Percentiles rank a stretch among this genome's conserved stretches.
Evolutionary conservation across 2,113 vertebrate genomes (phyloP).

Genomic region (Pedionomus torquatus): DNA sequence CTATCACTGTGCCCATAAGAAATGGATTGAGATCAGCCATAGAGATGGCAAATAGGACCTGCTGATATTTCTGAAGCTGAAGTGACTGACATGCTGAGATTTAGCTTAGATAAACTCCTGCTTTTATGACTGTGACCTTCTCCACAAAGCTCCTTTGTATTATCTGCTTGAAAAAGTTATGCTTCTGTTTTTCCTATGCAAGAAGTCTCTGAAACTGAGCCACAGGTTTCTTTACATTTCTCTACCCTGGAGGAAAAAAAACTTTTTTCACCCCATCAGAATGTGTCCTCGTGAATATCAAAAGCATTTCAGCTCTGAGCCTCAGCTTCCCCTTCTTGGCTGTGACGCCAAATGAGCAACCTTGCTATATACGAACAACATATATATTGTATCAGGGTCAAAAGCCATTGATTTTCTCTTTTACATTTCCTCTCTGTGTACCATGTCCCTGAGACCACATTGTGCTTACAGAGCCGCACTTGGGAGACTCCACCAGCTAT

Average conservation of each 20-base stretch:
- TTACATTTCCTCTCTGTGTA: background rate
- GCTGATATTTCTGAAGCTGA: slow-evolving; percentile 7
- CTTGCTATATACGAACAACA: background rate
- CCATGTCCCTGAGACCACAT: background rate
- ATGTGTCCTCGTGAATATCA: background rate
- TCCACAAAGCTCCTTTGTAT: background rate
- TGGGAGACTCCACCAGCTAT: background rate
- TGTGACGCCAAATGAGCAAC: background rate
- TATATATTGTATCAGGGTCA: background rate
- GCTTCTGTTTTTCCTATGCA: slow-evolving; percentile 12
- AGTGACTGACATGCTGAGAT: slow-evolving; percentile 20
- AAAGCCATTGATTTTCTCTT: background rate
- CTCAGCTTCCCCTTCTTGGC: background rate
- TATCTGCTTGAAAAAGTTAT: slow-evolving; percentile 4
- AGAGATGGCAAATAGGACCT: background rate
- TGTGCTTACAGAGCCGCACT: background rate
- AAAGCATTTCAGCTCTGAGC: background rate
- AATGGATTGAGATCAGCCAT: background rate
- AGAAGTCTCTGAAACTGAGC: background rate
- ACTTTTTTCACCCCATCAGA: background rate
- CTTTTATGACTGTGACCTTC: slow-evolving; percentile 22
- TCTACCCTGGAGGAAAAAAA: background rate
- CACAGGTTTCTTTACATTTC: background rate
- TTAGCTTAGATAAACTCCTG: slow-evolving; percentile 6
- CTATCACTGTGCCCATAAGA: background rate